Base-by-base conservation (phyloP, 1,140 invertebrate species). In the Manduca sexta region DNA sequence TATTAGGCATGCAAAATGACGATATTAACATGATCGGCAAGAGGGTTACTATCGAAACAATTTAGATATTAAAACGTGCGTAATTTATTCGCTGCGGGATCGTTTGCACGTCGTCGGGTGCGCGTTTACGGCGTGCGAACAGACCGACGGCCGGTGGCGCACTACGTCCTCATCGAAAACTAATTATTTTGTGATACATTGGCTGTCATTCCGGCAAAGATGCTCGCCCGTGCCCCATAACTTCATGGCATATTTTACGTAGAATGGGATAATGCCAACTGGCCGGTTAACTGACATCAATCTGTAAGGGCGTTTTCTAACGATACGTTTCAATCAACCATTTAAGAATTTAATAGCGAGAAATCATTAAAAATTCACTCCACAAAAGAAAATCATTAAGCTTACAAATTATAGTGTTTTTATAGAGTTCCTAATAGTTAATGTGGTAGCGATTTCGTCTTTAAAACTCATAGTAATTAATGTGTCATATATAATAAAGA, bases 121-220 rank as follows among this genome's bases (percentile, higher is more conserved):
- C 12, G 29, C 60, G 59, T 69, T 60, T 60, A 69, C 55, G 43
- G 52, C 58, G 64, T 64, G 62, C 62, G 52, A 68, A 68, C 52
- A 54, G 50, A 38, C 30, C 48, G 60, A 43, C 50, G 35, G 50
- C 33, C 55, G 46, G 61, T 55, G 52, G 52, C 57, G 44, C 38
- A 60, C 37, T 64, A 56, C 52, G 6, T 39, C 37, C 4, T 39
- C 52, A 49, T 52, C 50, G 38, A 42, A 31, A 41, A 33, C 45
- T 51, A 56, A 60, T 53, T 60, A 59, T 40, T 46, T 8, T 43
- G 29, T 55, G 56, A 62, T 54, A 39, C 49, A 56, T 62, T n/a
- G 53, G 43, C 42, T 37, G 15, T 55, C 48, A 44, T 38, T 40
- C 13, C 13, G 30, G 37, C 10, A 8, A 4, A 43, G 34, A 49